Base-by-base conservation (phyloP, 1,140 invertebrate genomes). In the Nomia melanderi region DNA sequence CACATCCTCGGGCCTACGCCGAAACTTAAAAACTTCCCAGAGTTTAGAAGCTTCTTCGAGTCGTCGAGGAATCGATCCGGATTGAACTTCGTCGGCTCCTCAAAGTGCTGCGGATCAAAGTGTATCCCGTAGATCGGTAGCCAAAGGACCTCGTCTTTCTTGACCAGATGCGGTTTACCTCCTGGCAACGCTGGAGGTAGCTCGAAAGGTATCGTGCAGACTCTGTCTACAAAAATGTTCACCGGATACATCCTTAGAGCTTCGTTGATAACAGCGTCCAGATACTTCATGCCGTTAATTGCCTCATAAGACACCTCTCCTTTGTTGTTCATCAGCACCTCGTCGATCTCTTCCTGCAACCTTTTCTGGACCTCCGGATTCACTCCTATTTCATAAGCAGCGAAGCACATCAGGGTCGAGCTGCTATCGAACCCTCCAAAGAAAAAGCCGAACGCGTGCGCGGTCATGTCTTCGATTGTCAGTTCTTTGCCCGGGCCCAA, bases 341-440 rank as follows among this genome's bases (percentile, higher is more conserved):
- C n/a, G n/a, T n/a, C n/a, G n/a, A n/a, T n/a, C n/a, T n/a, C n/a
- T n/a, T n/a, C n/a, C n/a, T n/a, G n/a, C n/a, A n/a, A n/a, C n/a
- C n/a, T n/a, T n/a, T n/a, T 41, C 6, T 88, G 87, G 9, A 88
- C 9, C 0, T 85, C 66, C 0, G 66, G 57, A 39, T 88, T 81
- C 0, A 77, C 1, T 0, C 80, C 87, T 0, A 88, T 33, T 25
- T 83, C 87, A 20, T 88, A 81, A 23, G 83, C 75, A 6, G 69
- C 75, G 57, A 94, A 95, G 0, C 93, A 83, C 36, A 96, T 86
- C 0, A 92, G 72, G 0, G 88, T 88, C 1, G 93, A 89, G 2
- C 92, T 93, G 1, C 93, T 94, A 14, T 94, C 94, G 62, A 86
- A 87, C 11, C 94, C 93, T 47, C 91, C 93, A 11, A 93, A 81